These are phyloP conservation scores for Myiozetetes cayanensis DNA, from an alignment of 2,113 vertebrate species.

Conservation along the genomic window DNA sequence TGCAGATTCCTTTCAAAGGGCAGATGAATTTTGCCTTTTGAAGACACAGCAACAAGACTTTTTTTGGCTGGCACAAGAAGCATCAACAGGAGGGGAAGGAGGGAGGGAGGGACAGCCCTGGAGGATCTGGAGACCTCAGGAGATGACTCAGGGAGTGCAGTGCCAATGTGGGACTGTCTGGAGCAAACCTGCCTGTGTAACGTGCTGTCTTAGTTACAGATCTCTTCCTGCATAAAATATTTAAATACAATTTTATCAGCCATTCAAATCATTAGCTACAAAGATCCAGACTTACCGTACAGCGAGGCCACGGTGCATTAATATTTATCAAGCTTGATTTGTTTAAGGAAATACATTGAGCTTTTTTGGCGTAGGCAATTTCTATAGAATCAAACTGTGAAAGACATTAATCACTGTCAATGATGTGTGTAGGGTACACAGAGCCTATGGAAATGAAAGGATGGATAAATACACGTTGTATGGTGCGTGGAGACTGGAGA, in stretches of 20 bases:
- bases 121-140: background rate
- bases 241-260: slow-evolving; percentile 32
- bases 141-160: background rate
- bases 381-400: slow-evolving; percentile 11
- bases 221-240: slow-evolving; percentile 24
- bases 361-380: slow-evolving; percentile 17
- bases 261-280: slow-evolving; percentile 39
- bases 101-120: background rate
- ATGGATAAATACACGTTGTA: background rate
- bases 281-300: background rate
- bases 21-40: background rate
- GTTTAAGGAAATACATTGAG: slow-evolving; percentile 46
- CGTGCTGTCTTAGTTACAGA: background rate
- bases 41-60: background rate
- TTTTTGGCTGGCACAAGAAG: background rate
- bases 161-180: accelerated
- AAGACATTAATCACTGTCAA: background rate
- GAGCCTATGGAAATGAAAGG: background rate
- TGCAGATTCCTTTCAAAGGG: background rate
- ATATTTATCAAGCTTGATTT: slow-evolving; percentile 69
- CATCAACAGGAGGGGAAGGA: background rate
- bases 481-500: background rate
- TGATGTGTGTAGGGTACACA: background rate
- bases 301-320: slow-evolving; percentile 42
- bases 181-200: background rate